phyloP scores from a whole-genome alignment of 2,797 vertebrate species.

The Acanthurus leucopareius region DNA sequence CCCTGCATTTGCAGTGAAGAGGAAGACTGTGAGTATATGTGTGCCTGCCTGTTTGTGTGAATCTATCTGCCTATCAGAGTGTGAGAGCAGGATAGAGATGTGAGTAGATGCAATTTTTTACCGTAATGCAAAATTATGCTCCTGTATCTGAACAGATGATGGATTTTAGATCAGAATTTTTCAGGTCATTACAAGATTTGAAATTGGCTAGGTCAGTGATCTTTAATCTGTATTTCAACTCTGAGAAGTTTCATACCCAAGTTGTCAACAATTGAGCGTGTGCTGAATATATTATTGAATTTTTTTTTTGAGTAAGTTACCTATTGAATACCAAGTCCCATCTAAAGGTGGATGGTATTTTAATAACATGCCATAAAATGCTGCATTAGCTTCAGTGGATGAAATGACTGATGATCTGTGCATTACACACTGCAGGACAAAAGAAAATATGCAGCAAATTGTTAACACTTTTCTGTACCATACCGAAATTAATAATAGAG shows the following conservation, averaged over 20 bases:
- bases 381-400: conserved; percentile 39
- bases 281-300: conserved; percentile 22
- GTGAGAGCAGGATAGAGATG: conserved; percentile 11
- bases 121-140: conserved; percentile 6
- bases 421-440: conserved; percentile 26
- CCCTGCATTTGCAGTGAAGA: conserved; percentile 57
- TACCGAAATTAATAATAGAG: conserved; percentile 55
- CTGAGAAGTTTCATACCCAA: conserved; percentile 17
- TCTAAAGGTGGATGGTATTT: conserved; percentile 27
- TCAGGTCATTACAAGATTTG: conserved; percentile 7
- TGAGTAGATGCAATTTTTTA: not conserved
- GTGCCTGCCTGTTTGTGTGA: conserved; percentile 4
- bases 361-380: conserved; percentile 44
- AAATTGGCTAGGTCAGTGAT: conserved; percentile 18
- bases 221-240: conserved; percentile 37
- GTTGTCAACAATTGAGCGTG: conserved; percentile 18
- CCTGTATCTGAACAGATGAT: conserved; percentile 1
- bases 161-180: conserved; percentile 7
- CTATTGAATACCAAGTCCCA: conserved; percentile 26
- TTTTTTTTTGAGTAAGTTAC: conserved; percentile 17
- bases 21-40: conserved; percentile 7
- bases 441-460: conserved; percentile 41
- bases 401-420: conserved; percentile 43
- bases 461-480: conserved; percentile 46
- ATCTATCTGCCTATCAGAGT: conserved; percentile 20